Conservation (phyloP, 2,797 vertebrate species). For the Hemitrygon akajei region DNA sequence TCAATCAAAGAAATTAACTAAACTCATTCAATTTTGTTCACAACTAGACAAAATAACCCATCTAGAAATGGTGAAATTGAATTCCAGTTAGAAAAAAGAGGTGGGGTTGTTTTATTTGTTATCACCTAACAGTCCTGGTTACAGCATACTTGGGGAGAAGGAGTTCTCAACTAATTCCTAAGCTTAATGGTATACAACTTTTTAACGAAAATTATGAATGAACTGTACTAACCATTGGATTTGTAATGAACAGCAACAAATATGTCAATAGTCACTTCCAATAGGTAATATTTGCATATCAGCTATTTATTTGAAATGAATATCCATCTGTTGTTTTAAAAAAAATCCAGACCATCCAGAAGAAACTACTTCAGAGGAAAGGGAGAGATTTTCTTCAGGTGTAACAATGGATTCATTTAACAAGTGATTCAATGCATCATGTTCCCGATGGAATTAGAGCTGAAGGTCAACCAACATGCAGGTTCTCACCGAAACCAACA, state of each 20-base stretch:
- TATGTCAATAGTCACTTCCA: not conserved
- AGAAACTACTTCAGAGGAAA: not conserved
- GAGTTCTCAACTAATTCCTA: not conserved
- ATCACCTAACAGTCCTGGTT: not conserved
- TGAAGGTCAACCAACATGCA: too few relatives aligned
- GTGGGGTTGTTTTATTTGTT: not conserved
- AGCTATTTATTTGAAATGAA: not conserved
- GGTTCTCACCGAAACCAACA: too few relatives aligned
- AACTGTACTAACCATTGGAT: not conserved
- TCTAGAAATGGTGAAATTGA: not conserved
- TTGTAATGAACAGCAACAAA: not conserved
- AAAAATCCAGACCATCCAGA: not conserved
- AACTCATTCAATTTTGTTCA: not conserved
- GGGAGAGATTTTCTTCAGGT: not conserved
- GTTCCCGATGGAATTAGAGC: not conserved
- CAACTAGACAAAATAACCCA: not conserved
- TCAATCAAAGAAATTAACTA: not conserved
- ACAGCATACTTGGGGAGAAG: not conserved
- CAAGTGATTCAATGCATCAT: not conserved
- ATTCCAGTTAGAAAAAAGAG: not conserved
- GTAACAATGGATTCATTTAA: not conserved
- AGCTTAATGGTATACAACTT: not conserved
- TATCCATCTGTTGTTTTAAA: not conserved
- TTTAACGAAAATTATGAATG: not conserved
- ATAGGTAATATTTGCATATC: not conserved